phyloP scores from a whole-genome alignment of 2,113 vertebrate genomes.

The Campylomormyrus numenius region DNA sequence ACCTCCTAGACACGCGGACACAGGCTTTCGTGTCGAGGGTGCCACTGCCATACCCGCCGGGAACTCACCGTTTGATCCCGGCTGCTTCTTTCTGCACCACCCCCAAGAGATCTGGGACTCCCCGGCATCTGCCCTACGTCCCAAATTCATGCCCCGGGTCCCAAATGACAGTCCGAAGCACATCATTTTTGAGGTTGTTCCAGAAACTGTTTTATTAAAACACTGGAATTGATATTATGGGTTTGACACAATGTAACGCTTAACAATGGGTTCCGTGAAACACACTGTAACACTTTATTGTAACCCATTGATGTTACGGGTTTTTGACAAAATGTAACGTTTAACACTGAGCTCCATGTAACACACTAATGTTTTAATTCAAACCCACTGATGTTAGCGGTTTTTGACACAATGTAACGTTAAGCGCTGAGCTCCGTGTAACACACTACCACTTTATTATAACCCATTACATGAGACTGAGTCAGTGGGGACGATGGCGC shows the following conservation, averaged over 20 bases:
- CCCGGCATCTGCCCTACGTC: not conserved
- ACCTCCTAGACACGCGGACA: not conserved
- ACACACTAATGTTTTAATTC: not conserved
- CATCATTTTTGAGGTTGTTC: not conserved
- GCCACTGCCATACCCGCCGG: not conserved
- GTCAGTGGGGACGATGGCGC: not conserved
- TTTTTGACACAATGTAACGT: not conserved
- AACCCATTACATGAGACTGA: not conserved
- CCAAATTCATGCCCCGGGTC: not conserved
- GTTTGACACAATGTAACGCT: not conserved
- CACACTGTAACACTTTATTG: not conserved
- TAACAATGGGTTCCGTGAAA: not conserved
- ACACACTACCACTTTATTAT: not conserved
- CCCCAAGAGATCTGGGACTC: not conserved
- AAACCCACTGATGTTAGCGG: not conserved
- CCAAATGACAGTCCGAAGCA: not conserved
- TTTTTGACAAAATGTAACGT: not conserved
- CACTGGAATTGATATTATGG: not conserved
- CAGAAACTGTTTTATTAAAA: not conserved
- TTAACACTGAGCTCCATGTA: not conserved
- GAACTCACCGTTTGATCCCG: not conserved
- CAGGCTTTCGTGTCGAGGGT: not conserved
- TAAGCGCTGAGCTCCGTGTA: not conserved
- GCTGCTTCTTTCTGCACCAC: not conserved
- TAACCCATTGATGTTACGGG: not conserved